Conservation (phyloP, 1,140 invertebrate genomes). For the Kradibia gibbosae region DNA sequence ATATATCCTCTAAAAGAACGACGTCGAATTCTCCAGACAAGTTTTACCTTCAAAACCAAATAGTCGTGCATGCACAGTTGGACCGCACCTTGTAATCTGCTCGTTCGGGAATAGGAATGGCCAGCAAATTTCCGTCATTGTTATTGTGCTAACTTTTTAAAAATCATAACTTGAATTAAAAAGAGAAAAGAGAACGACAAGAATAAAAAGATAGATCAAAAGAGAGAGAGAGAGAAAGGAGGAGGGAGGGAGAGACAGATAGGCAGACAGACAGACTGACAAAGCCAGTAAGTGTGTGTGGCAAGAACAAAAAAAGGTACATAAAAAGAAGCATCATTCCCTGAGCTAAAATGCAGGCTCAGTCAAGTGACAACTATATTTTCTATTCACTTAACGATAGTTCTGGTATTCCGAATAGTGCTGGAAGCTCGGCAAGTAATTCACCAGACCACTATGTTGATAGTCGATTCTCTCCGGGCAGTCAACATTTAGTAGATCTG, state of each 20-base stretch:
- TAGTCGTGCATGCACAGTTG: neutral
- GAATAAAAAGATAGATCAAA: neutral
- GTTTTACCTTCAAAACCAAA: neutral
- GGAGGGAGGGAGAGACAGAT: neutral
- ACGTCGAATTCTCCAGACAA: conserved; percentile 7
- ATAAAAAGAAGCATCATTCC: too few species aligned
- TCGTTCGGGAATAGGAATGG: neutral
- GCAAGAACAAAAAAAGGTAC: too few species aligned
- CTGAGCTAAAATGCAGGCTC: conserved; percentile 19
- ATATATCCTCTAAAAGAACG: conserved; percentile 11
- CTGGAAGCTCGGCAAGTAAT: conserved; percentile 62
- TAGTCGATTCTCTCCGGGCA: conserved; percentile 53
- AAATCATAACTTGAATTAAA: too few species aligned
- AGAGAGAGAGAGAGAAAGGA: neutral
- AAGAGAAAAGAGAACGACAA: too few species aligned
- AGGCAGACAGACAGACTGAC: too few species aligned
- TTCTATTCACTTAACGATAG: conserved; percentile 37
- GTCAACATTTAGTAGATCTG: conserved; percentile 63
- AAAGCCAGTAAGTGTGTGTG: too few species aligned
- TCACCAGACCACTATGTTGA: conserved; percentile 61
- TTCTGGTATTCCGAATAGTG: conserved; percentile 60
- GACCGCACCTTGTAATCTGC: neutral
- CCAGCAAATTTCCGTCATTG: neutral
- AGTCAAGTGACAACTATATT: neutral
- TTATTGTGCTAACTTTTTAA: too few species aligned